A percentile compares a stretch with the other conserved stretches of the same genome.
Evolutionary conservation across 1,140 invertebrate genomes (phyloP).

Genomic region (Hyles vespertilio): DNA sequence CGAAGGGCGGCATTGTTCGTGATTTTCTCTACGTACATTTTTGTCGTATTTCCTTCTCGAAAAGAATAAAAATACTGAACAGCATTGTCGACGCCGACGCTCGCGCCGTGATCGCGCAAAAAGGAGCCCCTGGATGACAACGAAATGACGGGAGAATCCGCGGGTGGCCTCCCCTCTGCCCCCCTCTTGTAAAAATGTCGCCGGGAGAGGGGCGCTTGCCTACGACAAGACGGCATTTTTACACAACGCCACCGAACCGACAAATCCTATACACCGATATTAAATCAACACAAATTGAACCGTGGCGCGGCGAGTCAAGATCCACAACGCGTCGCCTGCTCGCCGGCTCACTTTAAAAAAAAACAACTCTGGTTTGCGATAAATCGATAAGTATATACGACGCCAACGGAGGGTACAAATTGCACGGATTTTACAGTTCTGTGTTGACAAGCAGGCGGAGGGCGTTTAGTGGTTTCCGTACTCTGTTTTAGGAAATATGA

Average conservation of each 20-base stretch:
- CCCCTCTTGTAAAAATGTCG: constrained; percentile 63
- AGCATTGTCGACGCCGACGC: constrained; percentile 69
- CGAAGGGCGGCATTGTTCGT: constrained; percentile 71
- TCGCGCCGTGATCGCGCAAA: constrained; percentile 65
- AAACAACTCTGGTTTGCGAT: constrained; percentile 57
- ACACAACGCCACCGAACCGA: constrained; percentile 44
- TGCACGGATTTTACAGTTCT: constrained; percentile 69
- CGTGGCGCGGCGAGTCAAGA: constrained; percentile 21
- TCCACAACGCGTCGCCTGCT: constrained; percentile 10
- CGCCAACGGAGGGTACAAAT: constrained; percentile 62
- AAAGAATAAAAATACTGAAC: constrained; percentile 72
- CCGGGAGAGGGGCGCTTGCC: constrained; percentile 56
- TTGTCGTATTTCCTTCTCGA: constrained; percentile 65
- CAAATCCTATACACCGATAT: constrained; percentile 43
- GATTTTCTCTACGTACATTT: constrained; percentile 63
- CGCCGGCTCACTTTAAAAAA: constrained; percentile 56
- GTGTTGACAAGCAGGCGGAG: constrained; percentile 45
- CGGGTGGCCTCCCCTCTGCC: constrained; percentile 49
- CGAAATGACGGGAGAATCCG: constrained; percentile 68
- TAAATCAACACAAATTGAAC: constrained; percentile 30
- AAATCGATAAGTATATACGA: constrained; percentile 71
- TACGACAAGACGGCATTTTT: constrained; percentile 72
- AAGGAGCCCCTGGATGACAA: constrained; percentile 70
- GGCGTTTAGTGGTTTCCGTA: constrained; percentile 53
- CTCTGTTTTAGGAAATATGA: constrained; percentile 60